Conservation (phyloP, 2,888 invertebrate genomes). For the Pasiphila rectangulata region DNA sequence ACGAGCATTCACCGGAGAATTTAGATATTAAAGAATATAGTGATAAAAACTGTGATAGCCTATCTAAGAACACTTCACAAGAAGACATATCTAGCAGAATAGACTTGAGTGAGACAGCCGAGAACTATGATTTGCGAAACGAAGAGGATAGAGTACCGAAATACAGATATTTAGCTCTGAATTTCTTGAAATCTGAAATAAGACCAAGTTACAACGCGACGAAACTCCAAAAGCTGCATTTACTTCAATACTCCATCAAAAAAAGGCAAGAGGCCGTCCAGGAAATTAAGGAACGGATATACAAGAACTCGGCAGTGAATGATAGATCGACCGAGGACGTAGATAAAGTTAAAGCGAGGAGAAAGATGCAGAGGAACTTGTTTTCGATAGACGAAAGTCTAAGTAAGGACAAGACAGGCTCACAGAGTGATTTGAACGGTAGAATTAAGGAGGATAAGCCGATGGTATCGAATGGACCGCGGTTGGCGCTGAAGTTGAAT, state of each 20-base stretch:
- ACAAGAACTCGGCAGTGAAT: slow-evolving; percentile 66
- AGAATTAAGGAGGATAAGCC: slow-evolving; percentile 58
- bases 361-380: slow-evolving; percentile 60
- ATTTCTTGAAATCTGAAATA: slow-evolving; percentile 82
- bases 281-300: slow-evolving; percentile 72
- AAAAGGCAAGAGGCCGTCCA: slow-evolving; percentile 84
- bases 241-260: slow-evolving; percentile 86
- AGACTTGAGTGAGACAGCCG: slow-evolving; percentile 75
- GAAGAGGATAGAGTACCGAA: slow-evolving; percentile 64
- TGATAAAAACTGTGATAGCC: slow-evolving; percentile 55
- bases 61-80: slow-evolving; percentile 50
- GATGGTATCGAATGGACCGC: slow-evolving; percentile 59
- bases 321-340: slow-evolving; percentile 49
- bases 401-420: slow-evolving; percentile 49
- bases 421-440: slow-evolving; percentile 59
- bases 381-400: slow-evolving; percentile 53
- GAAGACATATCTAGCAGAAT: slow-evolving; percentile 64
- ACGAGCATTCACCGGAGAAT: slow-evolving; percentile 70
- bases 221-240: slow-evolving; percentile 85
- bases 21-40: slow-evolving; percentile 60
- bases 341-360: slow-evolving; percentile 52
- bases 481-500: slow-evolving; percentile 68
- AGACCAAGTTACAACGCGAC: slow-evolving; percentile 86
- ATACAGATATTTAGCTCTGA: slow-evolving; percentile 70
- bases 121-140: slow-evolving; percentile 67